A percentile compares a stretch with the other conserved stretches of the same genome.
Evolutionary conservation across 2,888 invertebrate species (phyloP).

Genomic region (Enoplolaimus lenunculus): DNA sequence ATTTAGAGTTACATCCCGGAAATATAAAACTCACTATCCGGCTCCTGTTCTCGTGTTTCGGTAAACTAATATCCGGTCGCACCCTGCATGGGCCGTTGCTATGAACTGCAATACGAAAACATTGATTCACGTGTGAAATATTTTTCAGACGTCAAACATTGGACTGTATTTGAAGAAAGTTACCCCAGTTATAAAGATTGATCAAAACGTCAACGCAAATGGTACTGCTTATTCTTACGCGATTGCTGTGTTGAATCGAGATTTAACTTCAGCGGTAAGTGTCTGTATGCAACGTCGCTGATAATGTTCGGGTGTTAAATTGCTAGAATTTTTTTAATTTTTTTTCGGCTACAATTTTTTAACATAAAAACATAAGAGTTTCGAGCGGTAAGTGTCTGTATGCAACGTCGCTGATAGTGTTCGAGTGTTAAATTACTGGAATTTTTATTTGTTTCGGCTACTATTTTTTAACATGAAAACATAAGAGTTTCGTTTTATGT

Average conservation of each 20-base stretch:
- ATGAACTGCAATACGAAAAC: too few species aligned
- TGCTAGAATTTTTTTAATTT: background rate
- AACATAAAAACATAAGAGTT: too few species aligned
- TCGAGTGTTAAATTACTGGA: background rate
- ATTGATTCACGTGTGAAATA: too few species aligned
- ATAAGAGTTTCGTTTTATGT: too few species aligned
- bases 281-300: background rate
- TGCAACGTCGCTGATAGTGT: background rate
- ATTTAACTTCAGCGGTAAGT: background rate
- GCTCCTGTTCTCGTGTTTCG: too few species aligned
- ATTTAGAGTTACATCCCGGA: too few species aligned
- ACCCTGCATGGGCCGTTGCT: too few species aligned
- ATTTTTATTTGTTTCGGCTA: background rate
- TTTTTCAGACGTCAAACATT: background rate
- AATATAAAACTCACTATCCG: too few species aligned
- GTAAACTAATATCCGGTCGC: too few species aligned
- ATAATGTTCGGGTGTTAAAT: background rate
- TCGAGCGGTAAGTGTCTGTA: background rate
- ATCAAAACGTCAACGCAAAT: background rate
- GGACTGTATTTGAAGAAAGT: background rate
- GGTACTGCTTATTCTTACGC: conserved; percentile 18
- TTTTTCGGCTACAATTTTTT: background rate
- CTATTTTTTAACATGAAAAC: too few species aligned
- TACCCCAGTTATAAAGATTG: background rate
- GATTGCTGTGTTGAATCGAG: conserved; percentile 21